Evolutionary conservation across 2,888 invertebrate genomes (phyloP), one percentile per base, ranked within the genome.

Genomic region (Papilio demoleus): DNA sequence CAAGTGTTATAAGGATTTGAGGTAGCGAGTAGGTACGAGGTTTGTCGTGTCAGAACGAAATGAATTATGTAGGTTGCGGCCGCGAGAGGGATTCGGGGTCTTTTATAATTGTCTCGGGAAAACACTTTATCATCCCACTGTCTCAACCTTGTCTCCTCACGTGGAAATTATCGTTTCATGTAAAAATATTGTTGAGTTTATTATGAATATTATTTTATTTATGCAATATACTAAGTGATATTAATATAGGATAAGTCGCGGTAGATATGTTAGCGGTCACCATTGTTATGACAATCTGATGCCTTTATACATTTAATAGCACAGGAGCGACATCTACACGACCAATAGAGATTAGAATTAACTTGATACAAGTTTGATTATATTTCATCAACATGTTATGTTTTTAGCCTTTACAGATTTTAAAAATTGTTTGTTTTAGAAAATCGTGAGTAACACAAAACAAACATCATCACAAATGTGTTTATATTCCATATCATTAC

Each of bases 101-200:
- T 40, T 53, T 53, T n/a, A 45, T 62, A 62, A 67, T 67, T 62
- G 67, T 56, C 53, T 53, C 53, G 62, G 40, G 31, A 45, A 62
- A 42, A 62, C 53, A 67, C 67, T 67, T 67, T 67, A 62, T 67
- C 67, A 67, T 62, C 42, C 34, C 17, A 61, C 61, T 67, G 61
- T 42, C 67, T 50, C 42, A 40, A 45, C 22, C 27, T 67, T 62
- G 67, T 67, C 53, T 61, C 42, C 12, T 31, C 42, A 53, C 14
- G 22, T 62, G 62, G 62, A 40, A 61, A 42, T 67, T 62, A 61
- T 40, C 31, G 50, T 50, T 19, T 40, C 1, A 34, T 59, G 27
- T 61, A 27, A 27, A 61, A 61, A 61, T 5, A 22, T 36, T 6
- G 53, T 53, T 27, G 6, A n/a, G n/a, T 27, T 53, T 53, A 27